Evolutionary conservation across 2,113 vertebrate genomes (phyloP).

Genomic region (Syngnathus typhle): DNA sequence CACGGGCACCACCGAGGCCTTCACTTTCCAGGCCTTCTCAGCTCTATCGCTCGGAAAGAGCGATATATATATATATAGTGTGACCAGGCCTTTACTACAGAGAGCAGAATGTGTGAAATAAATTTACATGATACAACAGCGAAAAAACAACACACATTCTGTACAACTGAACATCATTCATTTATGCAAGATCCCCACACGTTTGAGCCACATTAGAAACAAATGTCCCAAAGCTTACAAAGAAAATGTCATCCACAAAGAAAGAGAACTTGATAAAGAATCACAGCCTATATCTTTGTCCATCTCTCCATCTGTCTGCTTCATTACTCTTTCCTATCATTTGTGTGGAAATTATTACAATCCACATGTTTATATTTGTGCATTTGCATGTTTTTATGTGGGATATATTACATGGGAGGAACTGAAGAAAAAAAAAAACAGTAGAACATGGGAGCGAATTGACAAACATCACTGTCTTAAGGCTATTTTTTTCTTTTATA

Average conservation of each 20-base stretch:
- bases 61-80: not conserved
- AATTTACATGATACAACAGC: slow-evolving; percentile 59
- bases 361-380: slow-evolving; percentile 32
- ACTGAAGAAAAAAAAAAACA: slow-evolving; percentile 13
- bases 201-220: not conserved
- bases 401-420: slow-evolving; percentile 23
- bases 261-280: slow-evolving; percentile 60
- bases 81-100: slow-evolving; percentile 22
- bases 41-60: too few species aligned
- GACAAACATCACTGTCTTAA: slow-evolving; percentile 70
- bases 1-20: too few species aligned
- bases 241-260: slow-evolving; percentile 48
- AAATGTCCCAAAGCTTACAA: not conserved
- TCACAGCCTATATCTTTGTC: slow-evolving; percentile 59
- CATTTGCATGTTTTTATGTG: slow-evolving; percentile 26
- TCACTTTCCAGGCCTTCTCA: too few species aligned
- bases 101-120: slow-evolving; percentile 48
- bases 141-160: slow-evolving; percentile 60
- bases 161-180: slow-evolving; percentile 73
- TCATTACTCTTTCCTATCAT: slow-evolving; percentile 20
- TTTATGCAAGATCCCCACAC: slow-evolving; percentile 36
- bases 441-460: slow-evolving; percentile 20
- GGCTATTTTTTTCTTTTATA: slow-evolving; percentile 52
- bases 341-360: slow-evolving; percentile 43
- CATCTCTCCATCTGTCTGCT: slow-evolving; percentile 1